These are phyloP conservation scores for Atta colombica DNA, from an alignment of 1,140 invertebrate genomes.

Conservation along the genomic window DNA sequence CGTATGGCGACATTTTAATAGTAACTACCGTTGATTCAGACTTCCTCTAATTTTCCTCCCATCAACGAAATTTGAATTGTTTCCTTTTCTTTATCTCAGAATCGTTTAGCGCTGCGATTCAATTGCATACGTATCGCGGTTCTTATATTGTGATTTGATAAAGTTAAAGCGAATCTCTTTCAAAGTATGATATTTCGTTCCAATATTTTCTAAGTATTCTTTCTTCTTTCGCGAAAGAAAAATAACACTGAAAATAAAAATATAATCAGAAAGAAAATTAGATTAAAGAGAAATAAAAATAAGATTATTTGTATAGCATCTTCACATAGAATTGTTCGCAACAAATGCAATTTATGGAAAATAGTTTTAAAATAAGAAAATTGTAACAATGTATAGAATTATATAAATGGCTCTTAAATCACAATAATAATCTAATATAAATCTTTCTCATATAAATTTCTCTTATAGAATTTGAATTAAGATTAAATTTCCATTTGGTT, in stretches of 20 bases:
- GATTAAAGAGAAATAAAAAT: not conserved
- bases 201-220: not conserved
- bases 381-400: not conserved
- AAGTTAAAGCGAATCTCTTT: not conserved
- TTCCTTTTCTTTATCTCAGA: not conserved
- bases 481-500: not conserved
- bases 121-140: not conserved
- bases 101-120: not conserved
- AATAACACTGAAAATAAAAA: not conserved
- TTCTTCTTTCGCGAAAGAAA: not conserved
- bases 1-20: constrained; percentile 21
- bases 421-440: not conserved
- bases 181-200: not conserved
- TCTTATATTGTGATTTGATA: not conserved
- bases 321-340: not conserved
- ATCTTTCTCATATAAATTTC: not conserved
- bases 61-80: not conserved
- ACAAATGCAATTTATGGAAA: not conserved
- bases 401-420: not conserved
- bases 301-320: not conserved
- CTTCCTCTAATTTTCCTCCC: not conserved
- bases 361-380: not conserved
- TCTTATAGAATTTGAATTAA: constrained; percentile 5
- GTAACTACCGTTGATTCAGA: not conserved
- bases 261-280: not conserved